Percentiles rank a stretch among this genome's conserved stretches.
phyloP scores from a whole-genome alignment of 2,113 vertebrate genomes.

The Dolichotis patagonum region DNA sequence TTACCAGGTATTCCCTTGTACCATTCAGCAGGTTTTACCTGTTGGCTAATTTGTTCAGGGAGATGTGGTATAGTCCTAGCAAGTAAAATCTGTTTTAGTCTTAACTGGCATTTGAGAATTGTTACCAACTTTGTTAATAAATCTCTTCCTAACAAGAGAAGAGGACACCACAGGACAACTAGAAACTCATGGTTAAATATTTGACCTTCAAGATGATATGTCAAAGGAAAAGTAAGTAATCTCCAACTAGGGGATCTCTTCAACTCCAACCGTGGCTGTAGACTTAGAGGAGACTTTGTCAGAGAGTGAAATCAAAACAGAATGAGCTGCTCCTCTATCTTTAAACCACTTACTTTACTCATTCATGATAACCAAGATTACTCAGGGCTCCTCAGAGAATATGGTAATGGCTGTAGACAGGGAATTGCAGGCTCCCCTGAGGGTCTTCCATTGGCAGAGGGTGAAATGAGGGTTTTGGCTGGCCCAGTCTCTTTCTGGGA shows the following conservation, averaged over 20 bases:
- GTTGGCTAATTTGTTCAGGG: not conserved
- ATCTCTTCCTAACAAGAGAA: not conserved
- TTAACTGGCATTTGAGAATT: not conserved
- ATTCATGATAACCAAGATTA: not conserved
- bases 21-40: not conserved
- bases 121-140: not conserved
- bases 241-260: not conserved
- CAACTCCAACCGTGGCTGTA: not conserved
- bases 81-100: not conserved
- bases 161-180: not conserved
- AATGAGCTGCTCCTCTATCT: not conserved
- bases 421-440: not conserved
- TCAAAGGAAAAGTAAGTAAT: not conserved
- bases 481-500: not conserved
- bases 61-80: not conserved
- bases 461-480: not conserved
- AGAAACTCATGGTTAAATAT: not conserved
- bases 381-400: not conserved
- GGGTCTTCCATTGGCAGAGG: not conserved
- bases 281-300: not conserved
- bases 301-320: not conserved
- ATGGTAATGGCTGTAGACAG: not conserved
- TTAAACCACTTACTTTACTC: not conserved
- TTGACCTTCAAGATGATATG: not conserved
- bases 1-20: not conserved